These are phyloP conservation scores for Leistus spinibarbis DNA, from an alignment of 2,888 invertebrate genomes.

Conservation along the genomic window DNA sequence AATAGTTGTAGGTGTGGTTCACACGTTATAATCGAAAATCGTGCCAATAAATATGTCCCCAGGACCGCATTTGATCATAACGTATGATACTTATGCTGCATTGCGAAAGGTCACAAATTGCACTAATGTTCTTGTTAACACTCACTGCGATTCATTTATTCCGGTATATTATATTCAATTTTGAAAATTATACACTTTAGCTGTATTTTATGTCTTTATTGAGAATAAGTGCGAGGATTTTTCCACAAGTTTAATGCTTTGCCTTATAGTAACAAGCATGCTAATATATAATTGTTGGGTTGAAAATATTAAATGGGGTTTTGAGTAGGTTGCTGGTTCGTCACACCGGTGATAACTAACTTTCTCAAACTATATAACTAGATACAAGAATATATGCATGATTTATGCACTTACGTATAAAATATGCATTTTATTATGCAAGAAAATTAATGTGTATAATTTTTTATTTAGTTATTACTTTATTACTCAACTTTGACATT, in stretches of 20 bases:
- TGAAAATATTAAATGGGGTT: neutral
- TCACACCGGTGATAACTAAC: too few relatives aligned
- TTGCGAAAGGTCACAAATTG: neutral
- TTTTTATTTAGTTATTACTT: too few relatives aligned
- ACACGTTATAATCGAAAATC: slow-evolving; percentile 38
- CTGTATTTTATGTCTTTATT: neutral
- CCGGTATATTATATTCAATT: neutral
- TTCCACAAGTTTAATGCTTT: neutral
- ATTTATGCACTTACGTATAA: too few relatives aligned
- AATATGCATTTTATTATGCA: too few relatives aligned
- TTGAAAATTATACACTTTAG: neutral
- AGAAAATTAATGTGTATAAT: too few relatives aligned
- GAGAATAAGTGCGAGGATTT: neutral
- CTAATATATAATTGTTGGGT: neutral
- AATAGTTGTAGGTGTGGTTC: slow-evolving; percentile 36
- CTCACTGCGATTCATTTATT: neutral
- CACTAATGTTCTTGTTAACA: neutral
- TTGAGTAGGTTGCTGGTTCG: neutral
- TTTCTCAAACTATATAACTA: too few relatives aligned
- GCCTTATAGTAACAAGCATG: neutral
- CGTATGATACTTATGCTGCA: neutral
- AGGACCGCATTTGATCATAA: slow-evolving; percentile 9
- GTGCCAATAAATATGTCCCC: slow-evolving; percentile 35
- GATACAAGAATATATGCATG: too few relatives aligned
- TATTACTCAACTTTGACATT: too few relatives aligned